Conservation (phyloP, 2,113 vertebrate species). For the Bungarus multicinctus region DNA sequence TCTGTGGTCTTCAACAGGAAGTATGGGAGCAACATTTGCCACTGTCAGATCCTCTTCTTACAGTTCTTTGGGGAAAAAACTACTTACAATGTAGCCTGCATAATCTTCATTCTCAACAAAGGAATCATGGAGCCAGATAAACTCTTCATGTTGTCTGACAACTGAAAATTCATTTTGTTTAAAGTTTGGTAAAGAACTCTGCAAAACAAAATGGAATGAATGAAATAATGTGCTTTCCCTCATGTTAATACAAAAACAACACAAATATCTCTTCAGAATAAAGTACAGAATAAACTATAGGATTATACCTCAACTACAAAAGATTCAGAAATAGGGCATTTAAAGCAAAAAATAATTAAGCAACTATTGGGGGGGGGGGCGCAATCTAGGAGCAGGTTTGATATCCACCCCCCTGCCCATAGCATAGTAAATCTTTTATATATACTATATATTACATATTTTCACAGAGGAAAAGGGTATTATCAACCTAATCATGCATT, state of each 20-base stretch:
- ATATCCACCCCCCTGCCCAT: neutral
- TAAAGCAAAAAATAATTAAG: neutral
- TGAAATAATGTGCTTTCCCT: neutral
- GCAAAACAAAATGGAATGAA: conserved; percentile 35
- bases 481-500: neutral
- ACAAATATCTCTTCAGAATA: neutral
- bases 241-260: neutral
- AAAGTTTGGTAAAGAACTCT: conserved; percentile 98
- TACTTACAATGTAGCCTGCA: conserved; percentile 95
- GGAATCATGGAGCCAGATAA: conserved; percentile 98
- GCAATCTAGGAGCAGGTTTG: neutral
- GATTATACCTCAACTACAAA: neutral
- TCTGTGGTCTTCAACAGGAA: conserved; percentile 17
- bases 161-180: conserved; percentile 99
- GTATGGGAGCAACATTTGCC: neutral
- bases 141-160: conserved; percentile 96
- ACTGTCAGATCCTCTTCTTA: conserved; percentile 14
- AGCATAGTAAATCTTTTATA: neutral
- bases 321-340: neutral
- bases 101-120: conserved; percentile 98
- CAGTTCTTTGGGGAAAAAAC: neutral
- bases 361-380: neutral
- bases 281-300: neutral
- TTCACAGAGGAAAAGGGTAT: neutral
- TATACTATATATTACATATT: neutral